A percentile compares a stretch with the other conserved stretches of the same genome.
Conservation (phyloP, 2,113 vertebrate species). For the Triplophysa rosa region DNA sequence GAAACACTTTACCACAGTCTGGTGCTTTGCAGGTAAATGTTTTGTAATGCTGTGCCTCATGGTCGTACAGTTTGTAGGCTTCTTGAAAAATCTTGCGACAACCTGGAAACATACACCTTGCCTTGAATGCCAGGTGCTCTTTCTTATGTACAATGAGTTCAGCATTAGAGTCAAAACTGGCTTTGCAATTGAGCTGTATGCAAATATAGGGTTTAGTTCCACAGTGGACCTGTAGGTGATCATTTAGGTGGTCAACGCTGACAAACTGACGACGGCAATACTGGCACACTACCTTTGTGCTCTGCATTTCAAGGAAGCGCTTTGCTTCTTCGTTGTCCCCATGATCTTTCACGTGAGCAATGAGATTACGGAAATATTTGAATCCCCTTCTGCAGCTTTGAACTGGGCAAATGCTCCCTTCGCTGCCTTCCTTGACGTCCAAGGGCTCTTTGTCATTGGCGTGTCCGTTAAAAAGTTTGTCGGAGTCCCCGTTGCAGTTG, state of each 20-base stretch:
- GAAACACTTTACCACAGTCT: conserved; percentile 89
- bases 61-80: conserved; percentile 92
- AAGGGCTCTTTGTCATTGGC: conserved; percentile 67
- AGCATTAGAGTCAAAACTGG: conserved; percentile 89
- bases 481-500: conserved; percentile 75
- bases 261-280: conserved; percentile 95
- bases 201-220: conserved; percentile 94
- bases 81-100: conserved; percentile 92
- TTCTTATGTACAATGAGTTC: conserved; percentile 89
- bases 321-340: conserved; percentile 91
- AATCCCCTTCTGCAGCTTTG: conserved; percentile 89
- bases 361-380: conserved; percentile 94
- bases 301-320: conserved; percentile 94
- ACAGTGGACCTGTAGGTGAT: conserved; percentile 96
- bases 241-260: conserved; percentile 90
- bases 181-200: conserved; percentile 94
- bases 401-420: conserved; percentile 90
- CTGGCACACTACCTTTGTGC: conserved; percentile 95
- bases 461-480: conserved; percentile 72
- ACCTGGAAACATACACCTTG: conserved; percentile 94
- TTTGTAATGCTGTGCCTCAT: conserved; percentile 97
- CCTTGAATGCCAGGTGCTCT: conserved; percentile 86
- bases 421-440: conserved; percentile 69
- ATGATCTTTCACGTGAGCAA: conserved; percentile 89
- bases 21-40: conserved; percentile 88